Conservation (phyloP, 1,140 invertebrate species). For the Oryzaephilus surinamensis region DNA sequence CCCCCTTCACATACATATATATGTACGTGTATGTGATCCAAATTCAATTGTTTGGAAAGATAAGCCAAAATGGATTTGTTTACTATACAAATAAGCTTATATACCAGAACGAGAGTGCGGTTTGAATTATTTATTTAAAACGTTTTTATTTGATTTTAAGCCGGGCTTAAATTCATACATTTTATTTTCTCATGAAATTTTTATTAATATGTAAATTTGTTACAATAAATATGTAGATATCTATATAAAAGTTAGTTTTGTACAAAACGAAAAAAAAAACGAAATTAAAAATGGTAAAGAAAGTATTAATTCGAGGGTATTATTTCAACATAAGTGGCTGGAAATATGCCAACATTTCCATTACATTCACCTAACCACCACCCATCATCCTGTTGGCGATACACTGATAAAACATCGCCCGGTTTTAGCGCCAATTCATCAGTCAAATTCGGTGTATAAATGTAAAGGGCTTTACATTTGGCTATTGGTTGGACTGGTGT, state of each 20-base stretch:
- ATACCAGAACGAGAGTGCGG: too few relatives aligned
- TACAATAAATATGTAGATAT: neutral
- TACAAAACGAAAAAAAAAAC: neutral
- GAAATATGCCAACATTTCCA: constrained; percentile 80
- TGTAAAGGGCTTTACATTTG: constrained; percentile 74
- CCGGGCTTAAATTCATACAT: neutral
- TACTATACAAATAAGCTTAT: too few relatives aligned
- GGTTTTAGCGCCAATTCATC: constrained; percentile 77
- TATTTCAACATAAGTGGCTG: constrained; percentile 80
- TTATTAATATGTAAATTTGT: neutral
- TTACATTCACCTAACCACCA: constrained; percentile 90
- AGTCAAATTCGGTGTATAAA: constrained; percentile 76
- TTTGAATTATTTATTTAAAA: constrained; percentile 26
- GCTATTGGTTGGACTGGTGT: constrained; percentile 38
- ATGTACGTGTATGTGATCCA: neutral
- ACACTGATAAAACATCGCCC: constrained; percentile 80
- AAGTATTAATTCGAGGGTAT: constrained; percentile 7
- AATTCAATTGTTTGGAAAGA: constrained; percentile 30
- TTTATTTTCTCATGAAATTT: neutral
- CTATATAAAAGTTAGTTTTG: too few relatives aligned
- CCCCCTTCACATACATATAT: constrained; percentile 1
- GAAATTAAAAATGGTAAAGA: neutral
- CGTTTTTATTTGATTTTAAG: constrained; percentile 10
- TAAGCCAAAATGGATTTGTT: constrained; percentile 27
- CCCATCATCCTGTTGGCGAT: constrained; percentile 84